Percentiles rank a stretch among this genome's conserved stretches.
phyloP scores from a whole-genome alignment of 2,888 invertebrate species.

The Dicycla oo region DNA sequence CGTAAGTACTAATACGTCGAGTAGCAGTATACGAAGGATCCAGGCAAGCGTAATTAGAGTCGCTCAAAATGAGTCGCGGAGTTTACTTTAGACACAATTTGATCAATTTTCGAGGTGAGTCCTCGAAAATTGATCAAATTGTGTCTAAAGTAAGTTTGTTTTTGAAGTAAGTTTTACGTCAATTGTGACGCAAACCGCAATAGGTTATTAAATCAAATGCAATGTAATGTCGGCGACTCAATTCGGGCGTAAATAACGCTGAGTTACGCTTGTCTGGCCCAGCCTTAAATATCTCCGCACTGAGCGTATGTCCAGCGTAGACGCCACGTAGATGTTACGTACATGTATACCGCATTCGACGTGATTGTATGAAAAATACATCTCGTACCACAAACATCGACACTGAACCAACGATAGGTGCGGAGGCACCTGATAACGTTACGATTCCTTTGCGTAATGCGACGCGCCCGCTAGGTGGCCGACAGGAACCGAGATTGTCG shows the following conservation, averaged over 20 bases:
- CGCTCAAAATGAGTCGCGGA: conserved; percentile 15
- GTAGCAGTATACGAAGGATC: neutral
- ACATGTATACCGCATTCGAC: too few relatives aligned
- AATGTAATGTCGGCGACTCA: conserved; percentile 8
- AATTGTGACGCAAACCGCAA: neutral
- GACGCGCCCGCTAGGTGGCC: too few relatives aligned
- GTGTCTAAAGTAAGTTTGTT: too few relatives aligned
- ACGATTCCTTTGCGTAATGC: neutral
- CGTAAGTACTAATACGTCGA: neutral
- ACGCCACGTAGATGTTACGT: neutral
- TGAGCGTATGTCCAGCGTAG: neutral
- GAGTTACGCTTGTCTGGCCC: neutral
- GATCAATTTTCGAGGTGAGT: too few relatives aligned
- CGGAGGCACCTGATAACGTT: neutral
- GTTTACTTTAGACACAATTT: neutral
- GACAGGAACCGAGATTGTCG: neutral
- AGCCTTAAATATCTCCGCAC: neutral
- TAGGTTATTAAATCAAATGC: neutral
- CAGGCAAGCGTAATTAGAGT: neutral
- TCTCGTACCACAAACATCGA: neutral
- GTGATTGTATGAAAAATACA: neutral
- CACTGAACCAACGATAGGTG: neutral
- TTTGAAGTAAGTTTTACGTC: too few relatives aligned
- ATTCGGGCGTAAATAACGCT: neutral
- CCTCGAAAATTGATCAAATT: too few relatives aligned